These are phyloP conservation scores for Leptopilina drosophilae DNA, from an alignment of 2,888 invertebrate genomes.

Conservation along the genomic window DNA sequence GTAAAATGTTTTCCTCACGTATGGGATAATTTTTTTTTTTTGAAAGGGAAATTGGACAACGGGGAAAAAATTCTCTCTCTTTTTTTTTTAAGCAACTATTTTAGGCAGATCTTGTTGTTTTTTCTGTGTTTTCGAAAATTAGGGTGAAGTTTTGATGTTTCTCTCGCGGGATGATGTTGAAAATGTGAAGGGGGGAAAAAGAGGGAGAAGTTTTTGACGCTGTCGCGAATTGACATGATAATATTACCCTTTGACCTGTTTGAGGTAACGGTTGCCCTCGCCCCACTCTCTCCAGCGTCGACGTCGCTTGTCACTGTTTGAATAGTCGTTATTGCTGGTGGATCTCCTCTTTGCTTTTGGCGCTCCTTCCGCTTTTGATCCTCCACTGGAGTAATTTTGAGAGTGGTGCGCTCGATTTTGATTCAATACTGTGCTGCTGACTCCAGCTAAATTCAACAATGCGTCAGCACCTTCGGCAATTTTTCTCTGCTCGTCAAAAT, in stretches of 20 bases:
- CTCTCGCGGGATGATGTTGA: too few relatives aligned
- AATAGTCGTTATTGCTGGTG: conserved; percentile 64
- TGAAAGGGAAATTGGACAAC: background rate
- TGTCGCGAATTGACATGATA: conserved; percentile 9
- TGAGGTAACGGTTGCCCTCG: conserved; percentile 72
- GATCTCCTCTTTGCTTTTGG: conserved; percentile 48
- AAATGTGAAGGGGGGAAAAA: too few relatives aligned
- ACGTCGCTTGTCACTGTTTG: conserved; percentile 57
- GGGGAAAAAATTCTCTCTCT: too few relatives aligned
- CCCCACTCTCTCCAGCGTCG: conserved; percentile 74
- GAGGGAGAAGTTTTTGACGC: too few relatives aligned
- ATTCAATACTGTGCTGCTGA: conserved; percentile 74
- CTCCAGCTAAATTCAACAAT: conserved; percentile 86
- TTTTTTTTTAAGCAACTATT: background rate
- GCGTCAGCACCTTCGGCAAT: conserved; percentile 90
- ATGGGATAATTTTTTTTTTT: background rate
- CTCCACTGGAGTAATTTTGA: conserved; percentile 53
- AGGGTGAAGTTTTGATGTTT: background rate
- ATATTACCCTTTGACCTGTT: conserved; percentile 72
- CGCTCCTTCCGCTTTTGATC: conserved; percentile 61
- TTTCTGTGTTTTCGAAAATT: background rate
- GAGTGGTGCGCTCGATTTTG: conserved; percentile 47
- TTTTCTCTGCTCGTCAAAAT: conserved; percentile 83
- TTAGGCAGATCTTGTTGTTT: background rate
- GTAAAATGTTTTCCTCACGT: background rate